Base-by-base conservation (phyloP, 2,797 vertebrate genomes). In the Erithacus rubecula region DNA sequence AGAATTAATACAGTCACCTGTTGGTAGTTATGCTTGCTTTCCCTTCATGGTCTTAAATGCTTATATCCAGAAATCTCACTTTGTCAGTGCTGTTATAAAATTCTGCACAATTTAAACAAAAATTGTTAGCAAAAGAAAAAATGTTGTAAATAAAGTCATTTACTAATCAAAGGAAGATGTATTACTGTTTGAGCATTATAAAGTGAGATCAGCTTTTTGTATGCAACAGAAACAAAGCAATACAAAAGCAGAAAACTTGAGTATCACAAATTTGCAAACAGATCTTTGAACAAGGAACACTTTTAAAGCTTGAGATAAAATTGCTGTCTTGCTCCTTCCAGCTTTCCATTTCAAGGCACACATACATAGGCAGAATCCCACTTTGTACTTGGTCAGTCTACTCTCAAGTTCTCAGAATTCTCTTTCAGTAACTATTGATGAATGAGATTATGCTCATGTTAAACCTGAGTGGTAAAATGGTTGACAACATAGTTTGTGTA, bases 261-360 rank as follows among this genome's bases (percentile, higher is more conserved):
- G 27, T 68, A 68, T 51, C 51, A 56, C n/a, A 32, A 13, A 26
- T 52, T 82, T 68, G 46, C 65, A 51, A 68, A 68, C 49, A 49
- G 26, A 19, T 39, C 49, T 52, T 53, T 59, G 80, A 93, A 92
- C 20, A 75, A 91, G 75, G 87, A 97, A 56, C 90, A 96, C 90
- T 96, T 52, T 96, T 93, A 97, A 97, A 98, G 97, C 95, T 96
- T 89, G 59, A 92, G 68, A 70, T 68, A 88, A 51, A 74, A 53
- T 75, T 70, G 30, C 67, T 83, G 39, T 55, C 64, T 91, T 62
- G 37, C 51, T 49, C 46, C 86, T 92, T 83, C 55, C 43, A 15
- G 32, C 41, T 37, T 49, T 92, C 67, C 83, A 71, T 94, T 95
- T 93, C 80, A 94, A 94, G 74, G 89, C 89, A 78, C 79, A 52